Conservation (phyloP, 2,888 invertebrate genomes). For the Glaucopsyche alexis region DNA sequence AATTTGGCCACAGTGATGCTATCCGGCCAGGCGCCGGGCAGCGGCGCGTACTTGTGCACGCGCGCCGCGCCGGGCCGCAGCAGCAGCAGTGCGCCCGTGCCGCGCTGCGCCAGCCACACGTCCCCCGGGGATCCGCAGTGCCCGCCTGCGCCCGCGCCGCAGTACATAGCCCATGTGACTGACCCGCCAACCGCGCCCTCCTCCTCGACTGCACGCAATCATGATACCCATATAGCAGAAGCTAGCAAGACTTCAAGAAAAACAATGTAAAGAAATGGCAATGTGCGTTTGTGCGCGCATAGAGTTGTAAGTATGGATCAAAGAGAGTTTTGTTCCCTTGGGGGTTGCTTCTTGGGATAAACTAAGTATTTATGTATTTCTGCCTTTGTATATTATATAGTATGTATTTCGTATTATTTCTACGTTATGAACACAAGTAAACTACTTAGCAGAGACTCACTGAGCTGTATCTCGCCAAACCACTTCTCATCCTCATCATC, state of each 20-base stretch:
- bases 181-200: constrained; percentile 59
- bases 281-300: no score
- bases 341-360: no score
- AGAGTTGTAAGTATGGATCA: no score
- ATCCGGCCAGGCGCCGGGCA: constrained; percentile 67
- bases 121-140: constrained; percentile 62
- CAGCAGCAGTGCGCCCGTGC: constrained; percentile 62
- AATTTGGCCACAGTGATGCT: constrained; percentile 60
- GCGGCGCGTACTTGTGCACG: constrained; percentile 64
- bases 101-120: constrained; percentile 65
- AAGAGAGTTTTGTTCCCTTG: no score
- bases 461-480: constrained; percentile 81
- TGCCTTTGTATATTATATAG: no score
- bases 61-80: constrained; percentile 58
- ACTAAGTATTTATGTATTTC: no score
- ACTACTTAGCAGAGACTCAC: constrained; percentile 57
- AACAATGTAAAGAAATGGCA: no score
- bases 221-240: no score
- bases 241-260: no score
- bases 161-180: constrained; percentile 67
- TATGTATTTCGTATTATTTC: no score
- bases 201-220: constrained; percentile 54
- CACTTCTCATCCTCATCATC: constrained; percentile 68
- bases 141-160: constrained; percentile 63
- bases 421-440: background rate